Base-by-base conservation (phyloP, 2,888 invertebrate genomes). In the Galerucella pusilla region DNA sequence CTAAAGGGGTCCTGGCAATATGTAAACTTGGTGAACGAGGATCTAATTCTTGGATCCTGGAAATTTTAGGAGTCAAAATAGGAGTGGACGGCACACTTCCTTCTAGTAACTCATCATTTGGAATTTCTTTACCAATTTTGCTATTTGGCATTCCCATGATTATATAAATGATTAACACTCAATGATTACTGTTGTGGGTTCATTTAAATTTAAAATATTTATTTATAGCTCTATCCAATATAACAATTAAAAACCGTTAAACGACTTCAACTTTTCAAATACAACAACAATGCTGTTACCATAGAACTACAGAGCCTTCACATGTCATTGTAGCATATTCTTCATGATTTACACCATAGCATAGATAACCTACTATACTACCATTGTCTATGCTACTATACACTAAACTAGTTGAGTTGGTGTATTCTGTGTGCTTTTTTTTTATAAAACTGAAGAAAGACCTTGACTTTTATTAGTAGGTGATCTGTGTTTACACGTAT, bases 21-120 rank as follows among this genome's bases (percentile, higher is more conserved):
- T 90, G 89, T 69, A 89, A 88, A 84, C 90, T 91, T 45, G 91
- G 91, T 73, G 91, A 92, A 82, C 91, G 88, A 71, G 91, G 91
- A 87, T 92, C 92, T 45, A 83, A 77, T 61, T 83, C 81, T 63
- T 60, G 65, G 7, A 71, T 71, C 70, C 79, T 74, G 59, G 67
- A 60, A 46, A 67, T 70, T 76, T 78, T 80, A 20, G 80, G 77
- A n/a, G 83, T 81, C 74, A 82, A 77, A 74, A 83, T 83, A 25
- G 84, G 83, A 20, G 83, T 81, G 2, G 83, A 80, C 7, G 82
- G 82, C 49, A 80, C 59, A 67, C 79, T 82, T 63, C 66, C 80
- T 63, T 76, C 74, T 25, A 70, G 71, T 11, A 75, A 64, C 35
- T 80, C 79, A 28, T 77, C 70, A 57, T 79, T 75, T 20, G 78